These are phyloP conservation scores for Channa striata DNA, from an alignment of 2,797 vertebrate genomes.

Conservation along the genomic window DNA sequence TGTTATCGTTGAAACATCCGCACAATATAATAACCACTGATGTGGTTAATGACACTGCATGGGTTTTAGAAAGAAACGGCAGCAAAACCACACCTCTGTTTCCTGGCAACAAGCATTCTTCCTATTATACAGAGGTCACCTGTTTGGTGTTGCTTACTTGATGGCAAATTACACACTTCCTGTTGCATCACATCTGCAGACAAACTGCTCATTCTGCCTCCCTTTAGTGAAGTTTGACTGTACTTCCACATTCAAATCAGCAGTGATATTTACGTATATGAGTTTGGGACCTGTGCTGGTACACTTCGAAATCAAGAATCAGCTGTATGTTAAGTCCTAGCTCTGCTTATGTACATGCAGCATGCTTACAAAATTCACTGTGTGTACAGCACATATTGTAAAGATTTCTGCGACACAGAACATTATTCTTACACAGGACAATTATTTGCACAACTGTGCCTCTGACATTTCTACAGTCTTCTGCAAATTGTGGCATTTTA, in stretches of 20 bases:
- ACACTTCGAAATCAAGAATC: background rate
- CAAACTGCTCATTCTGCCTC: background rate
- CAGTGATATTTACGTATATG: background rate
- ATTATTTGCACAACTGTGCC: background rate
- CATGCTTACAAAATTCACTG: too few species aligned
- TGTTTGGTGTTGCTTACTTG: background rate
- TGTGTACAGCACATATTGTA: too few species aligned
- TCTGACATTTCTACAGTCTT: background rate
- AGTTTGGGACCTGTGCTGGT: background rate
- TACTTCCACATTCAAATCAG: slow-evolving; percentile 22
- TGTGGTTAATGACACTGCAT: background rate
- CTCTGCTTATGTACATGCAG: too few species aligned
- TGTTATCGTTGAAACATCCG: too few species aligned
- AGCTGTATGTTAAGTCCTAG: background rate
- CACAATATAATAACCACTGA: background rate
- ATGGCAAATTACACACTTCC: slow-evolving; percentile 39
- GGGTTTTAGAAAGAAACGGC: background rate
- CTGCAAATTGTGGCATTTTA: background rate
- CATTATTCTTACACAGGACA: background rate
- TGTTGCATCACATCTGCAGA: slow-evolving; percentile 34
- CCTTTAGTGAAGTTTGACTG: background rate
- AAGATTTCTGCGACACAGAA: background rate
- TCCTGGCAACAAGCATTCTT: slow-evolving; percentile 1
- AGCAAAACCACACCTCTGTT: slow-evolving; percentile 13
- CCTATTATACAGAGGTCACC: slow-evolving; percentile 2